Base-by-base conservation (phyloP, 2,888 invertebrate genomes). In the Laothoe populi region DNA sequence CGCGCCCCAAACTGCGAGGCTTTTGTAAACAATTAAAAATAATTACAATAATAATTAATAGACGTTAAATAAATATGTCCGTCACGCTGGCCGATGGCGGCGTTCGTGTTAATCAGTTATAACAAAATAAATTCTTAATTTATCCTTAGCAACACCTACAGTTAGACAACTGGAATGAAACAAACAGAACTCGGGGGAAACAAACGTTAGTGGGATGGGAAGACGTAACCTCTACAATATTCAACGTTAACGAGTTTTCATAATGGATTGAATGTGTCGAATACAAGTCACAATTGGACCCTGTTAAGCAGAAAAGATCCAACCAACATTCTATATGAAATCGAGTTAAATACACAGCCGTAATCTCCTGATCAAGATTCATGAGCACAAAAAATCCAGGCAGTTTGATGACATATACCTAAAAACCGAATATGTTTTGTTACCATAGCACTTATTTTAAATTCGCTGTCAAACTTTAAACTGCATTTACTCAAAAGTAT, bases 1-100 rank as follows among this genome's bases (percentile, higher is more conserved):
- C 88, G 86, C 85, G 78, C 86, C 87, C 85, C 68, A 62, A 64
- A 78, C 81, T 87, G 88, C 88, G 88, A 89, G 88, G 88, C 77
- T 79, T 74, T 70, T 61, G 77, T 66, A 72, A 72, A 74, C 74
- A 71, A 75, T 70, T 70, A 82, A 81, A 71, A 77, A 75, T 79
- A 79, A 31, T 7, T 53, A 35, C 10, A 80, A 73, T 40, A 65
- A 59, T 44, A 57, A 59, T 19, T 71, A 65, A 44, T 5, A 44
- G 7, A 44, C 8, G 42, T 75, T 79, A 79, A 82, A 84, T 83
- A 87, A 86, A 85, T 87, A 88, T 88, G 89, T 88, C 88, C 75
- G 69, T 62, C 19, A 53, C 53, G 35, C 24, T 35, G 35, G 48
- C 46, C 48, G 23, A 35, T 38, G 49, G 49, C 60, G 49, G 60